Base-by-base conservation (phyloP, 2,797 vertebrate species). In the Rhabdophis nuchalis region DNA sequence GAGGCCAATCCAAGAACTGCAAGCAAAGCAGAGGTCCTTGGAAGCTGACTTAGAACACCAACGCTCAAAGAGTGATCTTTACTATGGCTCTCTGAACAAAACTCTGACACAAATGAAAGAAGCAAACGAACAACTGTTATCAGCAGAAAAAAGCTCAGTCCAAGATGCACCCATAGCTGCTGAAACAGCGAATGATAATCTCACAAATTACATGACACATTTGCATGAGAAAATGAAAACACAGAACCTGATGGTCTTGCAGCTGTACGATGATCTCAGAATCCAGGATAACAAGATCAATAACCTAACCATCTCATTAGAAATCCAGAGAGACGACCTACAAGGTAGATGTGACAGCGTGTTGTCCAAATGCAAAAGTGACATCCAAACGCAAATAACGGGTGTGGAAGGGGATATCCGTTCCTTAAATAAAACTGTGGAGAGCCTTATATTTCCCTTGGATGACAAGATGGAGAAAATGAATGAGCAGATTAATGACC, bases 401-500 rank as follows among this genome's bases (percentile, higher is more conserved):
- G 96, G 94, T 36, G 92, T 95, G 57, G 96, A 97, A 82, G 96
- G 97, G 85, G 97, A 95, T 2, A 14, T 98, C 32, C 58, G 94
- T 64, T 53, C 88, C 52, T 93, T 98, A 92, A 98, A 98, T 91
- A 97, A 95, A 96, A 98, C 97, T 0, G 29, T 98, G 58, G 96
- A 96, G 72, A 96, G 97, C 12, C 23, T 96, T 2, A 27, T 98
- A 53, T 94, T 97, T 94, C 97, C 97, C 8, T 61, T 98, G 96
- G 96, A 97, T 61, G 93, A 12, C 46, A 97, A 97, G 58, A 95
- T 98, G 89, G 96, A 97, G 60, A 97, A 96, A 96, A 98, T 98
- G 97, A 98, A 95, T 46, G 98, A 98, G 86, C 97, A 97, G 91
- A 97, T 98, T 86, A 97, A 97, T 90, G 98, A 98, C 93, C 92